phyloP scores from a whole-genome alignment of 2,113 vertebrate genomes.

The Panurus biarmicus region DNA sequence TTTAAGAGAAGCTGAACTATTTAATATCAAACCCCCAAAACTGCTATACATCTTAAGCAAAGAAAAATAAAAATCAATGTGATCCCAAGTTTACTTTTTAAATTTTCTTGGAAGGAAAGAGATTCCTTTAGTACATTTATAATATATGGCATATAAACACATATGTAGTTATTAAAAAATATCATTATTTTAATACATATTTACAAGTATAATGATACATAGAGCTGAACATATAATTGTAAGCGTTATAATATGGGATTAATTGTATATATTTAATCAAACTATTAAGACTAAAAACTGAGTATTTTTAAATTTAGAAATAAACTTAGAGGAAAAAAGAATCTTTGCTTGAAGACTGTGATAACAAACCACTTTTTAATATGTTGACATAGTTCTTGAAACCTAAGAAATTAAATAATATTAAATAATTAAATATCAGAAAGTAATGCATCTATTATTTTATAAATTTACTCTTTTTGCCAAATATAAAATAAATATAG shows the following conservation, averaged over 20 bases:
- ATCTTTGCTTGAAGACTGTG: neutral
- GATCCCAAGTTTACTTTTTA: neutral
- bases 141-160: neutral
- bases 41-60: neutral
- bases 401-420: neutral
- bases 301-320: neutral
- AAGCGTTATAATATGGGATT: neutral
- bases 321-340: neutral
- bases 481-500: neutral
- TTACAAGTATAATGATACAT: neutral
- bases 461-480: neutral
- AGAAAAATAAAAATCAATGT: neutral
- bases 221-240: neutral
- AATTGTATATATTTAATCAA: neutral
- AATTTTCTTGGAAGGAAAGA: neutral
- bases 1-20: neutral
- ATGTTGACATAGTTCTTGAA: neutral
- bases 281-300: neutral
- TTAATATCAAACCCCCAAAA: fast-evolving
- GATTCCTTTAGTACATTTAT: neutral
- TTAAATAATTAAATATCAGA: too few relatives aligned
- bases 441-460: neutral
- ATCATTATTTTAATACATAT: neutral
- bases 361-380: neutral
- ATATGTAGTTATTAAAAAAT: neutral